phyloP scores from a whole-genome alignment of 1,140 invertebrate genomes.

The Oedothorax gibbosus region DNA sequence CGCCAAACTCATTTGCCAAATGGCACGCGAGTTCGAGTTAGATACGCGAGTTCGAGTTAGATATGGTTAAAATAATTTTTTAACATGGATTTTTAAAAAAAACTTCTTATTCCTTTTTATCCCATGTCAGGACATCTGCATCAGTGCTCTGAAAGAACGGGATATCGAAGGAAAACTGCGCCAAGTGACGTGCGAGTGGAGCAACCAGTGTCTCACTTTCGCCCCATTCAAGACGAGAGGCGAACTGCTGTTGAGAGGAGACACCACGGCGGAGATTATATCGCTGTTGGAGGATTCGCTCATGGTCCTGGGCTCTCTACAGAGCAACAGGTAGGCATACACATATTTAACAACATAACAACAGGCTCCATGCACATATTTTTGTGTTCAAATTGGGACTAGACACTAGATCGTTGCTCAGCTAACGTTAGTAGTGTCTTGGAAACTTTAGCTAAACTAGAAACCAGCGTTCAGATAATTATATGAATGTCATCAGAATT shows the following conservation, averaged over 20 bases:
- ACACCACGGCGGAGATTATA: constrained; percentile 95
- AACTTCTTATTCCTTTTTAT: too few relatives aligned
- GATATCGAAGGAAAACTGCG: constrained; percentile 96
- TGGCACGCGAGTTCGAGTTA: too few relatives aligned
- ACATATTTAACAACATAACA: background rate
- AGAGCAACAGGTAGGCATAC: constrained; percentile 81
- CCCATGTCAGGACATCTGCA: constrained; percentile 85
- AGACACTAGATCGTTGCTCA: too few relatives aligned
- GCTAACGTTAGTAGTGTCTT: too few relatives aligned
- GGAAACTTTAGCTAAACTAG: too few relatives aligned
- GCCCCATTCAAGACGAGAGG: constrained; percentile 95
- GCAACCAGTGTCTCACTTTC: constrained; percentile 90
- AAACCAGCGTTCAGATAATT: too few relatives aligned
- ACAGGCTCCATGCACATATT: background rate
- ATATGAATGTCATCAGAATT: too few relatives aligned
- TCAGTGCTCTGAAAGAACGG: constrained; percentile 97
- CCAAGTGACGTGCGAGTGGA: constrained; percentile 96
- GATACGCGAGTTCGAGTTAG: too few relatives aligned
- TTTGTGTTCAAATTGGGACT: too few relatives aligned
- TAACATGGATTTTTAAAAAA: too few relatives aligned
- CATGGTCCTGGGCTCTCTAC: constrained; percentile 92
- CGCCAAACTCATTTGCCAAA: too few relatives aligned
- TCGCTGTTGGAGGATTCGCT: constrained; percentile 93
- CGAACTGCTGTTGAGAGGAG: constrained; percentile 89
- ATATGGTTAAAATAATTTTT: too few relatives aligned